A percentile compares a stretch with the other conserved stretches of the same genome.
Conservation (phyloP, 2,113 vertebrate species). For the Pantherophis guttatus region DNA sequence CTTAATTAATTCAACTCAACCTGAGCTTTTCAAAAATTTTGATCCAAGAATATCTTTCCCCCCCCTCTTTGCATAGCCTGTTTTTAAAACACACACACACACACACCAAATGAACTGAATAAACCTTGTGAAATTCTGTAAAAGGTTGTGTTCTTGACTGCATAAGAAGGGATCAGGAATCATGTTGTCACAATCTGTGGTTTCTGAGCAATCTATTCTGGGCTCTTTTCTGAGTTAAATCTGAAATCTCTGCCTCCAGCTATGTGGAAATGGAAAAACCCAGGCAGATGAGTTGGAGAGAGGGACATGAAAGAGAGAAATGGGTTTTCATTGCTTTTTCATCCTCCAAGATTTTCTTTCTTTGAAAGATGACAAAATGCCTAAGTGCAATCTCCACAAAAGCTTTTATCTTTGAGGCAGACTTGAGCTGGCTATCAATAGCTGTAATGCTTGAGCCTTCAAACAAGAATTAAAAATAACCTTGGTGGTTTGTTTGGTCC, state of each 20-base stretch:
- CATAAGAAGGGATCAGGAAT: slow-evolving; percentile 9
- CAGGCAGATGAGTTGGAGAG: slow-evolving; percentile 4
- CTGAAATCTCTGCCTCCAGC: slow-evolving; percentile 21
- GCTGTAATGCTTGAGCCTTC: slow-evolving; percentile 54
- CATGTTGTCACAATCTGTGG: neutral
- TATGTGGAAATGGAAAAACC: slow-evolving; percentile 31
- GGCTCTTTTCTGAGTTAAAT: slow-evolving; percentile 25
- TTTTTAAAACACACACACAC: neutral
- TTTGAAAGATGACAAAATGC: slow-evolving; percentile 29
- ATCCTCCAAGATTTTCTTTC: neutral
- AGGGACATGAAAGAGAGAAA: slow-evolving; percentile 11
- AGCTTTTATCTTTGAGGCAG: slow-evolving; percentile 33
- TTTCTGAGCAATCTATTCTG: slow-evolving; percentile 8
- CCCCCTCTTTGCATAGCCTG: slow-evolving; percentile 20
- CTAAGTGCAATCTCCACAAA: slow-evolving; percentile 31
- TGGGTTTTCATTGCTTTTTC: slow-evolving; percentile 6
- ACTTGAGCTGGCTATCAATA: slow-evolving; percentile 39
- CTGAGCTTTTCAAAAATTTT: neutral
- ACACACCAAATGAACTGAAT: neutral
- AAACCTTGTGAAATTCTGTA: neutral
- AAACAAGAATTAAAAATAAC: slow-evolving; percentile 28
- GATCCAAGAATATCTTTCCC: neutral
- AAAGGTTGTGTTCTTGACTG: neutral
- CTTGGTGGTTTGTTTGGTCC: slow-evolving; percentile 15
- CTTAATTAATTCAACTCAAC: neutral